A percentile compares a stretch with the other conserved stretches of the same genome.
Conservation (phyloP, 2,888 invertebrate species). For the Drosophila bunnanda region DNA sequence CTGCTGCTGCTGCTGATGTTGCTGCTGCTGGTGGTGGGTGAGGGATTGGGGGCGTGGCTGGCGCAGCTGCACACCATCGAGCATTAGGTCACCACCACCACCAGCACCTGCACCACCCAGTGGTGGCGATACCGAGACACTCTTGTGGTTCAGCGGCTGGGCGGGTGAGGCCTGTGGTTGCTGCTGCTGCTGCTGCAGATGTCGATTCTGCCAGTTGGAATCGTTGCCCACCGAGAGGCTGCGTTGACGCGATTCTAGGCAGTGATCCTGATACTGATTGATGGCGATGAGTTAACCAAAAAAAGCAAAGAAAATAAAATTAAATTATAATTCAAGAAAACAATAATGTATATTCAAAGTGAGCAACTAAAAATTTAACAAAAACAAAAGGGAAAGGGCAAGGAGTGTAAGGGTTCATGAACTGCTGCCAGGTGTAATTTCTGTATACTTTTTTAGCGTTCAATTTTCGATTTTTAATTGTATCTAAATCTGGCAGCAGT, state of each 20-base stretch:
- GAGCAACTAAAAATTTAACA: slow-evolving; percentile 43
- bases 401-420: neutral
- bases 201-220: slow-evolving; percentile 83
- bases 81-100: slow-evolving; percentile 68
- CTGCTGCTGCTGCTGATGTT: slow-evolving; percentile 44
- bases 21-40: slow-evolving; percentile 42
- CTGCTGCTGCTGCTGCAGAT: slow-evolving; percentile 51
- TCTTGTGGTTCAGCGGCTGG: slow-evolving; percentile 55
- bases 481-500: slow-evolving; percentile 16
- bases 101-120: slow-evolving; percentile 47
- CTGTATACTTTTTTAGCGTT: no score
- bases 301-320: slow-evolving; percentile 52
- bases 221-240: slow-evolving; percentile 85
- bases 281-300: slow-evolving; percentile 64
- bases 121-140: slow-evolving; percentile 69
- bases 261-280: slow-evolving; percentile 83
- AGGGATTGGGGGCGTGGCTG: slow-evolving; percentile 72
- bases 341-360: neutral
- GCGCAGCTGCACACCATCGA: slow-evolving; percentile 81
- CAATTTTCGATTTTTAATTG: neutral
- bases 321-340: slow-evolving; percentile 51
- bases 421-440: slow-evolving; percentile 17
- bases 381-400: slow-evolving; percentile 23
- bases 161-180: slow-evolving; percentile 38
- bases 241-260: slow-evolving; percentile 83